Conservation (phyloP, 37 sponge, comb jelly and placozoan genomes). For the Aphrocallistes beatrix region DNA sequence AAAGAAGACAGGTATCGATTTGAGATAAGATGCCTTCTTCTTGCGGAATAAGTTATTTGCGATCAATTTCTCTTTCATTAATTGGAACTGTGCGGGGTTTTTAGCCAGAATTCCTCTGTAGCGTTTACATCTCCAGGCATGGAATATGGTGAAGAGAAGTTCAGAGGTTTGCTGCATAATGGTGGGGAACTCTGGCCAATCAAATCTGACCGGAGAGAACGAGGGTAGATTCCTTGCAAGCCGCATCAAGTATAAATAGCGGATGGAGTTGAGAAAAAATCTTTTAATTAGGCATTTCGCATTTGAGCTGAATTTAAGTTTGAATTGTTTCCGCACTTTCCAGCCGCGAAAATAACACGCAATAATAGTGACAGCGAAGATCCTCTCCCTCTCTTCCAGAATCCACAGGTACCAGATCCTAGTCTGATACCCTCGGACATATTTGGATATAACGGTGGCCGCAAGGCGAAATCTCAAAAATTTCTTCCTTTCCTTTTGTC, state of each 20-base stretch:
- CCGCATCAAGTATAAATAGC: slow-evolving; percentile 12
- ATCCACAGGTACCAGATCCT: neutral
- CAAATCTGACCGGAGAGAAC: neutral
- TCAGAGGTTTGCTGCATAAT: neutral
- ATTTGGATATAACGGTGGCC: neutral
- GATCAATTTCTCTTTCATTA: neutral
- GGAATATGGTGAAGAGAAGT: neutral
- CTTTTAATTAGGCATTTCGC: neutral
- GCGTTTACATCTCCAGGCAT: neutral
- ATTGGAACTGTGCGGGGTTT: neutral
- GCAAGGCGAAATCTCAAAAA: neutral
- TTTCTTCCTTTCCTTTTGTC: neutral
- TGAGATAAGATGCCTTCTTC: neutral
- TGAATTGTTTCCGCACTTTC: neutral
- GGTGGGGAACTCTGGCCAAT: neutral
- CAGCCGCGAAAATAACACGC: neutral
- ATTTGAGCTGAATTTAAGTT: neutral
- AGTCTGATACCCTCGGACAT: neutral
- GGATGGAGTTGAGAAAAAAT: neutral
- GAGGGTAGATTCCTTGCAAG: neutral
- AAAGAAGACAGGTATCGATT: neutral
- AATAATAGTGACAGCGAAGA: neutral
- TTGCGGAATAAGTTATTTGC: neutral
- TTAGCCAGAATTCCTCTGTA: neutral
- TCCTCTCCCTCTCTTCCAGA: neutral